Evolutionary conservation across 2,113 vertebrate species (phyloP).

Genomic region (Oxyruncus cristatus): DNA sequence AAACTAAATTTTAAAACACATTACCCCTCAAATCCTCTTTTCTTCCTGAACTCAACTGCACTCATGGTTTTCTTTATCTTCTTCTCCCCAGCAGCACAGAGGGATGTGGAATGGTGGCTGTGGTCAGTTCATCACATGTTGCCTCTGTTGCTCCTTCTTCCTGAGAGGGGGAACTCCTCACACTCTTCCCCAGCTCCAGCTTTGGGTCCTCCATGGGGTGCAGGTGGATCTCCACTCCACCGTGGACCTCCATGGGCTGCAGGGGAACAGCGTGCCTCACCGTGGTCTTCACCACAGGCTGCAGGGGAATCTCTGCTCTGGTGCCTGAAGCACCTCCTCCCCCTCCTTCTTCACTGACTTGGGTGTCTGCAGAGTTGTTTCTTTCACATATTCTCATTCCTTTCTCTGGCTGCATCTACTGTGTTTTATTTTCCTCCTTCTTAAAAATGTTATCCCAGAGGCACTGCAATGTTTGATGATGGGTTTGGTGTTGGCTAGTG

Average conservation of each 20-base stretch:
- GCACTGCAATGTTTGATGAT: too few relatives aligned
- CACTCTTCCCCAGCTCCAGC: background rate
- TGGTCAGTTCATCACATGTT: background rate
- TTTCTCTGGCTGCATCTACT: background rate
- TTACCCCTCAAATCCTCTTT: background rate
- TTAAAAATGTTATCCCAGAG: background rate
- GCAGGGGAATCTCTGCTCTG: background rate
- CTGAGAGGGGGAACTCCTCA: background rate
- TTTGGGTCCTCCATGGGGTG: background rate
- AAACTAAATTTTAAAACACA: background rate
- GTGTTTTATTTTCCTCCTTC: background rate
- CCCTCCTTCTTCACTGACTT: background rate
- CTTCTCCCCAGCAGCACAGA: background rate
- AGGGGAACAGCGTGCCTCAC: background rate
- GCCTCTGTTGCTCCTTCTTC: background rate
- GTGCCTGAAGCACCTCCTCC: background rate
- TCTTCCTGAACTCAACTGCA: background rate
- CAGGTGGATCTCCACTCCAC: background rate
- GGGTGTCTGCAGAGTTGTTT: background rate
- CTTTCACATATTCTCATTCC: background rate
- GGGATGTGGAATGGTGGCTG: background rate
- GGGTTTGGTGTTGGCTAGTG: background rate
- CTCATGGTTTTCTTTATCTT: background rate
- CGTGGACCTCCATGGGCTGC: background rate
- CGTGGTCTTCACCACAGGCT: fast-evolving